Evolutionary conservation across 64 coral and sea anemone species (phyloP).

Genomic region (Exaiptasia diaphana): DNA sequence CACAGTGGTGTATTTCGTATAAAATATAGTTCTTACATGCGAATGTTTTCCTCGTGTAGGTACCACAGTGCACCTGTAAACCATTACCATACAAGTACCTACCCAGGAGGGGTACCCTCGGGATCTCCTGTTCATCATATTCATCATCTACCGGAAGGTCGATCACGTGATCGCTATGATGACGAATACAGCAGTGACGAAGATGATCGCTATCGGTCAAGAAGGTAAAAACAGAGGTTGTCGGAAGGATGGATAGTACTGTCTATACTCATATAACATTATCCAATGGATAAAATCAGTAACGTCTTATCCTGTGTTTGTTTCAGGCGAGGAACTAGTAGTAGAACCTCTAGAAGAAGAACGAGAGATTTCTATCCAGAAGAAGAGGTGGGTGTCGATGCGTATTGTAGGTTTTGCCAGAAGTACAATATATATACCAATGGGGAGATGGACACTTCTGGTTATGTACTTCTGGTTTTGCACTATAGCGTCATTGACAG

Average conservation of each 20-base stretch:
- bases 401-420: too few relatives aligned
- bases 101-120: slow-evolving; percentile 31
- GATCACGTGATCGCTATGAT: not conserved
- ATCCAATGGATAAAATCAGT: too few relatives aligned
- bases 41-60: too few relatives aligned
- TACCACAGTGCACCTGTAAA: not conserved
- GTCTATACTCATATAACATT: too few relatives aligned
- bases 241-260: not conserved
- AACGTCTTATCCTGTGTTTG: too few relatives aligned
- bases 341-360: not conserved
- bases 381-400: not conserved
- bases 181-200: slow-evolving; percentile 78
- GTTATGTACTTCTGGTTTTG: not conserved
- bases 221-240: slow-evolving; percentile 31
- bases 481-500: too few relatives aligned
- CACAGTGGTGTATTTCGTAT: too few relatives aligned
- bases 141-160: slow-evolving; percentile 63
- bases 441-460: not conserved
- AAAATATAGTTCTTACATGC: too few relatives aligned
- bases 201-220: slow-evolving; percentile 44
- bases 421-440: too few relatives aligned
- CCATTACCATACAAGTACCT: slow-evolving; percentile 24
- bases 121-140: slow-evolving; percentile 69
- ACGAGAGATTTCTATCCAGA: not conserved
- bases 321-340: too few relatives aligned